Conservation (phyloP, 2,797 vertebrate species). For the Oceanodroma leucorhoa region DNA sequence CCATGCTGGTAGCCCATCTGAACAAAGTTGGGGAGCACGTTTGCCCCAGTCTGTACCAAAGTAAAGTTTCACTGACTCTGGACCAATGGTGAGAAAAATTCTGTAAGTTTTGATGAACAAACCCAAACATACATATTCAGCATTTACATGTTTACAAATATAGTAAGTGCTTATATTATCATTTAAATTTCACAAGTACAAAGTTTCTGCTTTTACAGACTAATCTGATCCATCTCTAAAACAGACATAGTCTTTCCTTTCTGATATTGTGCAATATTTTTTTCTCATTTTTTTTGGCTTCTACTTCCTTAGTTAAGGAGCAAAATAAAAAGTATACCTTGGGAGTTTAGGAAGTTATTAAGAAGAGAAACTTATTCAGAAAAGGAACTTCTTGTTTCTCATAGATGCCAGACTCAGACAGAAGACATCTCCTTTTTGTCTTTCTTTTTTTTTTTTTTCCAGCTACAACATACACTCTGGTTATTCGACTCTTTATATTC, state of each 20-base stretch:
- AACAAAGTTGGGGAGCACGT: neutral
- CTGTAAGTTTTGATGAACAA: neutral
- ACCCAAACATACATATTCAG: neutral
- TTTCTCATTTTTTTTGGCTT: conserved; percentile 14
- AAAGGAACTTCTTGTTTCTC: conserved; percentile 52
- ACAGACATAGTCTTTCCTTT: conserved; percentile 9
- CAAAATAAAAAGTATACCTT: conserved; percentile 45
- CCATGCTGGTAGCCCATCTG: neutral
- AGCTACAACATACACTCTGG: neutral
- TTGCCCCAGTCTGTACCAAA: neutral
- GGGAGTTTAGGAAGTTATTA: conserved; percentile 40
- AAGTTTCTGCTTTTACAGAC: conserved; percentile 30
- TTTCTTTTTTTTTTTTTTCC: neutral
- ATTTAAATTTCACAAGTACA: conserved; percentile 16
- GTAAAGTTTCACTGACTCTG: neutral
- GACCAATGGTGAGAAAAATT: neutral
- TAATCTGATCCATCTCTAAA: conserved; percentile 16
- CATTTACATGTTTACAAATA: neutral
- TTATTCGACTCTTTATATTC: neutral
- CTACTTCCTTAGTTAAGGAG: conserved; percentile 50
- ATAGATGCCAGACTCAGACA: neutral
- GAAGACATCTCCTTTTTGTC: neutral
- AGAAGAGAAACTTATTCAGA: conserved; percentile 25
- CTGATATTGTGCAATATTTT: conserved; percentile 41
- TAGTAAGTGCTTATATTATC: neutral